A percentile compares a stretch with the other conserved stretches of the same genome.
Conservation (phyloP, 2,888 invertebrate species). For the Caenorhabditis panamensis region DNA sequence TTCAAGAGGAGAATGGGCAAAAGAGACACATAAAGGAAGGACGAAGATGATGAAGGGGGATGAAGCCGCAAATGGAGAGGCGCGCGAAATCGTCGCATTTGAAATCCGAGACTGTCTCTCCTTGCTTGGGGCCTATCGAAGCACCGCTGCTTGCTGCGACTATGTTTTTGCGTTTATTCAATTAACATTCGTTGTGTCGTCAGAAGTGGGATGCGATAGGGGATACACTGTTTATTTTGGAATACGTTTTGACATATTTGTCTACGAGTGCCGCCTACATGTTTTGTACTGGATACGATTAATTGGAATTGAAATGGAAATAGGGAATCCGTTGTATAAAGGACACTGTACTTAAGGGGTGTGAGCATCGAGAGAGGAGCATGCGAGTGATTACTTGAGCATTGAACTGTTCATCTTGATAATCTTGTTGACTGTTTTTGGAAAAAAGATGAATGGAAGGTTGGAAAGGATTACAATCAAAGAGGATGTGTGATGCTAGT, state of each 20-base stretch:
- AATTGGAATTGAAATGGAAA: constrained; percentile 20
- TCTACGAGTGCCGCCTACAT: constrained; percentile 4
- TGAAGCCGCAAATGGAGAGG: constrained; percentile 8
- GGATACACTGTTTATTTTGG: constrained; percentile 41
- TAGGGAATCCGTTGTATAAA: background rate
- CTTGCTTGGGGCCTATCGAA: background rate
- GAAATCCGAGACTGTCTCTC: constrained; percentile 55
- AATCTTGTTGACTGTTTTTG: too few species aligned
- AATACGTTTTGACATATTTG: constrained; percentile 25
- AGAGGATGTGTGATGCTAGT: too few species aligned
- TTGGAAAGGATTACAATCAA: too few species aligned
- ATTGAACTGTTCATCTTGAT: too few species aligned
- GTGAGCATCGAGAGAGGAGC: background rate
- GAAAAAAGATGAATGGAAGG: too few species aligned
- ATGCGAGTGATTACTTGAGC: background rate
- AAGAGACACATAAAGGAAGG: background rate
- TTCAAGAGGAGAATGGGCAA: constrained; percentile 3
- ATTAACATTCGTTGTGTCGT: constrained; percentile 38
- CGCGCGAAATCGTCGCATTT: constrained; percentile 29
- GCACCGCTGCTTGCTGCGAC: background rate
- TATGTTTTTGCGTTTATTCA: constrained; percentile 50
- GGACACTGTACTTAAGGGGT: background rate
- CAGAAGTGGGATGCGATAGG: constrained; percentile 6
- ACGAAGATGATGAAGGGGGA: constrained; percentile 13
- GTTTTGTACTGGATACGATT: constrained; percentile 21